These are phyloP conservation scores for Molorchus minor DNA, from an alignment of 2,888 invertebrate species.

Conservation along the genomic window DNA sequence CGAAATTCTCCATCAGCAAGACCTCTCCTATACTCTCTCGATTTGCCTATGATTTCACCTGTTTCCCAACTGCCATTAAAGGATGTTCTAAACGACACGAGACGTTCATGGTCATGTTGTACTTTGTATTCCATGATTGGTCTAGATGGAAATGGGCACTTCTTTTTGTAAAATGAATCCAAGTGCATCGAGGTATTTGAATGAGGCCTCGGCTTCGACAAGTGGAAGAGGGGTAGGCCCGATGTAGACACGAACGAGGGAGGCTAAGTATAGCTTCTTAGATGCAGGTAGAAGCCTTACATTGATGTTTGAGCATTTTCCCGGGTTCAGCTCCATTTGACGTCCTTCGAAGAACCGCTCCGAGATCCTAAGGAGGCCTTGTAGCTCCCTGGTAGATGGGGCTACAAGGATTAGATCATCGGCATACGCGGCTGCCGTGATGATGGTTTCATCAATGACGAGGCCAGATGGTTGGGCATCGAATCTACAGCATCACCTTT, in stretches of 20 bases:
- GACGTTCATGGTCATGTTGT: slow-evolving; percentile 5
- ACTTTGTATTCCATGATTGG: slow-evolving; percentile 12
- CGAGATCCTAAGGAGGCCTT: not conserved
- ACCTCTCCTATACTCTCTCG: not conserved
- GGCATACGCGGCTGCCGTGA: too few species aligned
- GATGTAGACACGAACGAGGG: not conserved
- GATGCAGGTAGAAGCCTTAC: too few species aligned
- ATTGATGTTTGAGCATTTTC: too few species aligned
- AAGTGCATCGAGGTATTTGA: slow-evolving; percentile 8
- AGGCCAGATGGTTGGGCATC: not conserved
- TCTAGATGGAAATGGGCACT: slow-evolving; percentile 15
- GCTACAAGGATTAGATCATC: slow-evolving; percentile 29
- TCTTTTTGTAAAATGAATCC: slow-evolving; percentile 8
- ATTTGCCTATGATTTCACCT: slow-evolving; percentile 1
- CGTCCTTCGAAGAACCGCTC: not conserved
- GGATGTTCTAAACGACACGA: slow-evolving; percentile 10
- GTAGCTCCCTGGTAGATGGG: slow-evolving; percentile 26
- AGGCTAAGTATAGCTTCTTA: not conserved
- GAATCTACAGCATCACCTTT: too few species aligned
- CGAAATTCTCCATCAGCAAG: slow-evolving; percentile 3
- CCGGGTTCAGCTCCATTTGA: slow-evolving; percentile 1
- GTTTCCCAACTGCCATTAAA: slow-evolving; percentile 19
- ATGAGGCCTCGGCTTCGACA: too few species aligned
- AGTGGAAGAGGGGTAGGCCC: too few species aligned
- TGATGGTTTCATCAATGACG: not conserved